Conservation (phyloP, 2,888 invertebrate genomes). For the Rhamnusium bicolor region DNA sequence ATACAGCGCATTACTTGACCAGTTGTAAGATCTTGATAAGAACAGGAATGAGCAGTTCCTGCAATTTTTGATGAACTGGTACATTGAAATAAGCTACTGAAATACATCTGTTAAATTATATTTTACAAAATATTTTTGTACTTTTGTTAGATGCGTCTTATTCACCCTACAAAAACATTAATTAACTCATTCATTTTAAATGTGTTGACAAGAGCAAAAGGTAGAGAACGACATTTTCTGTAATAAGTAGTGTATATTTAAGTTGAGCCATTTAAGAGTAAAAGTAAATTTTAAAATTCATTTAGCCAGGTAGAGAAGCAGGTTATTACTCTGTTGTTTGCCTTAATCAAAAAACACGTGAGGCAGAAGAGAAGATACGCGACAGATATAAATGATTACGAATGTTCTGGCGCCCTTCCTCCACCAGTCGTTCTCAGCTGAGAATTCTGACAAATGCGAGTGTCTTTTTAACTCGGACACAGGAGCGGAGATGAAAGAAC, state of each 20-base stretch:
- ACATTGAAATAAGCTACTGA: no score
- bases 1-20: no score
- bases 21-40: no score
- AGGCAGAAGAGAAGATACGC: slow-evolving; percentile 20
- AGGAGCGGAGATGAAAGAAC: slow-evolving; percentile 10
- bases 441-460: slow-evolving; percentile 31
- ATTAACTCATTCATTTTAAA: no score
- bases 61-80: no score
- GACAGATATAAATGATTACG: slow-evolving; percentile 53
- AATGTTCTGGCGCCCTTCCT: slow-evolving; percentile 44
- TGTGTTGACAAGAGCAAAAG: no score
- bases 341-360: slow-evolving; percentile 30
- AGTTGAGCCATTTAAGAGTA: neutral
- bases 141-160: no score
- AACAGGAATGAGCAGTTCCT: no score
- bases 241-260: neutral
- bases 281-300: neutral
- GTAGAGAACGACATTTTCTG: no score
- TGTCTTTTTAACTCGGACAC: slow-evolving; percentile 30
- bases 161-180: no score
- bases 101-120: no score
- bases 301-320: slow-evolving; percentile 1
- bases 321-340: slow-evolving; percentile 31
- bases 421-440: slow-evolving; percentile 7
- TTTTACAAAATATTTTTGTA: no score